phyloP scores from a whole-genome alignment of 23 tunicate species.

The Ciona savignyi region DNA sequence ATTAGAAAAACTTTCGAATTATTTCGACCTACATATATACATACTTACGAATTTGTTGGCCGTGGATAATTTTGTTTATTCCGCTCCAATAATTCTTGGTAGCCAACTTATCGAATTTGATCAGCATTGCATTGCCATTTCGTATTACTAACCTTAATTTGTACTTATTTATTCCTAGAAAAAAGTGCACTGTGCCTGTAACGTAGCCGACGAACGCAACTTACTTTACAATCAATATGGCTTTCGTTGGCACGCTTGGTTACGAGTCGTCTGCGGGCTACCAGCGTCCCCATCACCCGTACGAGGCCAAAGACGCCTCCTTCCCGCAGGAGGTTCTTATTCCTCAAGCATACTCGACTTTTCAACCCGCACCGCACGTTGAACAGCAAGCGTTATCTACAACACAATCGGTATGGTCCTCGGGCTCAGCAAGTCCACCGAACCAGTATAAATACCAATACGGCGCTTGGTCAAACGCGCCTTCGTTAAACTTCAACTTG shows the following conservation, averaged over 20 bases:
- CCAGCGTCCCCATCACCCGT: slow-evolving; percentile 14
- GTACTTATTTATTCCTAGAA: too few species aligned
- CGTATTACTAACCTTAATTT: too few species aligned
- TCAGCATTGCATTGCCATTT: too few species aligned
- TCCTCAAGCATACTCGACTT: slow-evolving; percentile 20
- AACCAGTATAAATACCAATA: slow-evolving; percentile 31
- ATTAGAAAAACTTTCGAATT: too few species aligned
- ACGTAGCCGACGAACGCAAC: background rate
- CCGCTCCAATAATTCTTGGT: too few species aligned
- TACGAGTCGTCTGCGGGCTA: slow-evolving; percentile 18
- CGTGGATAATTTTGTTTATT: too few species aligned
- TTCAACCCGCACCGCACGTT: slow-evolving; percentile 1
- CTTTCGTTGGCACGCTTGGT: slow-evolving; percentile 19
- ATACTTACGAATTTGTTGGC: too few species aligned
- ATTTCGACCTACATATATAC: too few species aligned
- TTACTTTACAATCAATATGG: slow-evolving; percentile 18
- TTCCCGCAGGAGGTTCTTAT: slow-evolving; percentile 14
- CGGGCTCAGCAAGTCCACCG: background rate
- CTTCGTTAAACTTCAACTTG: slow-evolving; percentile 35
- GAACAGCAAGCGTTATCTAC: background rate
- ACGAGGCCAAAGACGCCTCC: slow-evolving; percentile 14
- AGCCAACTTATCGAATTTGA: too few species aligned
- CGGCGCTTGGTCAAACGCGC: slow-evolving; percentile 8
- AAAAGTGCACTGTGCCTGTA: too few species aligned
- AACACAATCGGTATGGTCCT: background rate